Base-by-base conservation (phyloP, 1,140 invertebrate genomes). In the Drosophila micromelanica region DNA sequence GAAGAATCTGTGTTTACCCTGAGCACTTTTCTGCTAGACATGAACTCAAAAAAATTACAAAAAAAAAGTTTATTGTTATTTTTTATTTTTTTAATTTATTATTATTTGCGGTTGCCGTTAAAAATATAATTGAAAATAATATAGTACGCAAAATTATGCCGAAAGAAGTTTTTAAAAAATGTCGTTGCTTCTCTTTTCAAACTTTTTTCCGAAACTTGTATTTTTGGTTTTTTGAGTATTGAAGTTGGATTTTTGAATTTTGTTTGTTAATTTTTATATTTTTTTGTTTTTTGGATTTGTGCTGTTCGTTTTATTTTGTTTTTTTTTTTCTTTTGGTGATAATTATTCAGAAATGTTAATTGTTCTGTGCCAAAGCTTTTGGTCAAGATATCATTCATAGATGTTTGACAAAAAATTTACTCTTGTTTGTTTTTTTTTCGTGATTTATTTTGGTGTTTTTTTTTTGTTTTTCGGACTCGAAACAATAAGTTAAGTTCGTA, bases 1-100 rank as follows among this genome's bases (percentile, higher is more conserved):
- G 84, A 86, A 90, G 80, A 90, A 79, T 91, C 75, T 87, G 85
- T 80, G 81, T 80, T 90, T 74, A 86, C 90, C 86, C 90, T 91
- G 87, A 90, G 87, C 87, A 80, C 55, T 86, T 90, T 82, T 86
- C 86, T 90, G 75, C 84, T 87, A 82, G 84, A 89, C 59, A 48
- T 76, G 45, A 82, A 74, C 59, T 67, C n/a, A 79, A 75, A 78
- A 70, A 40, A 60, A 78, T 45, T 35, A 42, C 32, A 79, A 38
- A 9, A 43, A 48, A 51, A 37, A 60, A 1, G 40, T 8, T 62
- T 37, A 49, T 9, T 27, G 27, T 55, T 40, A 37, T 13, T 61
- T 20, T 30, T 65, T 35, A n/a, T 46, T 23, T 40, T 15, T 30
- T 54, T 27, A 52, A 30, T 59, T 27, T 64, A 42, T 51, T 37